These are phyloP conservation scores for Epinotia nisella DNA, from an alignment of 2,888 invertebrate genomes.

Conservation along the genomic window DNA sequence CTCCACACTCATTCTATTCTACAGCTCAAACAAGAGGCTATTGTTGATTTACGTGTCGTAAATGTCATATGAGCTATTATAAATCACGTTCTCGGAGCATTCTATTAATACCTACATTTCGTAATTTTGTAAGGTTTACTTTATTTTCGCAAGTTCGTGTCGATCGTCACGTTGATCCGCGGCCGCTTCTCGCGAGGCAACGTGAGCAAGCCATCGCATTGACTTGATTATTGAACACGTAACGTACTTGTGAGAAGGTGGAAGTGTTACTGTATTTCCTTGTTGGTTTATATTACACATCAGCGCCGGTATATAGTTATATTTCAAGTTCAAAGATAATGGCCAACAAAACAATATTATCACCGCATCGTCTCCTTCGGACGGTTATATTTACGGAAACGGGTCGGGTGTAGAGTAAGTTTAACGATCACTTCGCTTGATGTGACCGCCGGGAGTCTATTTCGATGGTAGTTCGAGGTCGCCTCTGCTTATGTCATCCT, in stretches of 20 bases:
- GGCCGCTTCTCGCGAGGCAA: conserved; percentile 38
- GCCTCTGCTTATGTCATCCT: conserved; percentile 31
- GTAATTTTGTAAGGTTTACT: conserved; percentile 42
- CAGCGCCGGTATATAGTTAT: conserved; percentile 65
- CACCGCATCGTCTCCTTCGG: conserved; percentile 58
- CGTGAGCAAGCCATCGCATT: conserved; percentile 55
- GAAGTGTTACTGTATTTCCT: conserved; percentile 64
- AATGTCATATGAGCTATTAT: conserved; percentile 22
- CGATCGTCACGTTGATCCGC: conserved; percentile 52
- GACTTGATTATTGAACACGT: conserved; percentile 57
- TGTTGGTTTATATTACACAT: conserved; percentile 64
- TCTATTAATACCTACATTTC: conserved; percentile 21
- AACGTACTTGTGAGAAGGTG: conserved; percentile 39
- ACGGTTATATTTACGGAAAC: conserved; percentile 51
- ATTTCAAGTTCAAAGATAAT: conserved; percentile 78
- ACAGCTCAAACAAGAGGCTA: conserved; percentile 14
- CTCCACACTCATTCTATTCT: conserved; percentile 10
- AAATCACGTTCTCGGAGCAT: conserved; percentile 21
- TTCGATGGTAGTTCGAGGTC: conserved; percentile 46
- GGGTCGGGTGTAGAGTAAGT: conserved; percentile 41
- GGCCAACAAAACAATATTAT: conserved; percentile 67
- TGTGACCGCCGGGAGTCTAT: conserved; percentile 48
- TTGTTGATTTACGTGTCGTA: conserved; percentile 29
- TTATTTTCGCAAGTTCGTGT: conserved; percentile 51
- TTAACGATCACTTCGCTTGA: conserved; percentile 50